These are phyloP conservation scores for Tupaia tana DNA, from an alignment of 2,113 vertebrate genomes.

Conservation along the genomic window DNA sequence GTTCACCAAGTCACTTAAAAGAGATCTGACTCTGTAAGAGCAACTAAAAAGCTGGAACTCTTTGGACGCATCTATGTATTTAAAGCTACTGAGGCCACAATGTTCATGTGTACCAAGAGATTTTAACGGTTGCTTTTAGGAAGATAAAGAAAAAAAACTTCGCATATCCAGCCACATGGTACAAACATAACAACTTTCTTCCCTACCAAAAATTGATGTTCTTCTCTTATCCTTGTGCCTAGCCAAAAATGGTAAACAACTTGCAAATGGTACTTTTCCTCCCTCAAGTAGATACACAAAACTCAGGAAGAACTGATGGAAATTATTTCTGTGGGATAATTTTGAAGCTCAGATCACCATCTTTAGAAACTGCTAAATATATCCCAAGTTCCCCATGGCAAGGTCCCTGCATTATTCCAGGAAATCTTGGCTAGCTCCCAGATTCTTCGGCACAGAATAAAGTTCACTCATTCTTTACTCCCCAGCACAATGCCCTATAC, in stretches of 20 bases:
- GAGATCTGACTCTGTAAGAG: neutral
- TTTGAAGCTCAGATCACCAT: conserved; percentile 1
- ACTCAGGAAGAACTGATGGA: neutral
- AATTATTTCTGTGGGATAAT: conserved; percentile 25
- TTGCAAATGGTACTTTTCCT: neutral
- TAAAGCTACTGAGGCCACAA: neutral
- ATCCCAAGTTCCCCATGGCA: neutral
- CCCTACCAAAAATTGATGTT: neutral
- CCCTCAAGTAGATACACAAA: neutral
- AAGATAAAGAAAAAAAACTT: neutral
- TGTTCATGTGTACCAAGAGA: neutral
- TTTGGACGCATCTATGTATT: neutral
- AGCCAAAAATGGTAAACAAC: neutral
- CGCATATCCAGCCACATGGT: neutral
- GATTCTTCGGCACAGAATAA: neutral
- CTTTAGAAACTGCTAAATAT: conserved; percentile 16
- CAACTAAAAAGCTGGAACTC: neutral
- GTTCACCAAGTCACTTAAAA: neutral
- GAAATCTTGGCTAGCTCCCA: conserved; percentile 3
- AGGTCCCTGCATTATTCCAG: neutral
- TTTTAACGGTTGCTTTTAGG: neutral
- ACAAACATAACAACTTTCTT: neutral
- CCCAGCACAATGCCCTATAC: neutral
- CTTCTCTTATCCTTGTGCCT: neutral
- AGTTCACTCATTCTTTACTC: neutral